Conservation (phyloP, 2,797 vertebrate species). For the Onychomys torridus region DNA sequence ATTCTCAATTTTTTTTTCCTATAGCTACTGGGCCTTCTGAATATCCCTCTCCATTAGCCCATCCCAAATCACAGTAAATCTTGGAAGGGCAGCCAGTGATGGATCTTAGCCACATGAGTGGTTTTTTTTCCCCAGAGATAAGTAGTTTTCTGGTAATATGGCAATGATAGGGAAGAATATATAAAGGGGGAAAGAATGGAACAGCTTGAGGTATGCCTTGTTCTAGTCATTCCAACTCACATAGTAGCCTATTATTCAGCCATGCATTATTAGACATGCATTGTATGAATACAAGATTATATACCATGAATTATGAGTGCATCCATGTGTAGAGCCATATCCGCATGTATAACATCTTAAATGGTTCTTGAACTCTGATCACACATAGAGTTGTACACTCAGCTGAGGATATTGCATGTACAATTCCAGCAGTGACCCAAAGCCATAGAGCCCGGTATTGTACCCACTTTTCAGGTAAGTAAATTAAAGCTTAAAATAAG, state of each 20-base stretch:
- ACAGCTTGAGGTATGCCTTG: not conserved
- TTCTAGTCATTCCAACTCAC: slow-evolving; percentile 29
- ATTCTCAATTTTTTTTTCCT: slow-evolving; percentile 1
- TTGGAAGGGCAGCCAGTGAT: not conserved
- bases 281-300: not conserved
- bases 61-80: not conserved
- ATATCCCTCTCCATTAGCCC: not conserved
- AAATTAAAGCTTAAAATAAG: slow-evolving; percentile 55
- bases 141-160: not conserved
- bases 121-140: not conserved
- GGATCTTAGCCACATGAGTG: not conserved
- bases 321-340: not conserved
- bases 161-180: not conserved
- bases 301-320: not conserved
- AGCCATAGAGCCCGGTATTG: not conserved
- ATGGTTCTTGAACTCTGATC: slow-evolving; percentile 17
- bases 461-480: slow-evolving; percentile 34
- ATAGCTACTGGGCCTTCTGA: not conserved
- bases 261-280: not conserved
- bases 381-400: not conserved
- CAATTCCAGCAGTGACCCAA: slow-evolving; percentile 40
- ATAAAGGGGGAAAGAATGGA: not conserved
- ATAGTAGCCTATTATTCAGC: not conserved
- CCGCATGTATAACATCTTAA: slow-evolving; percentile 16
- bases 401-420: not conserved